Base-by-base conservation (phyloP, 2,888 invertebrate genomes). In the Himalopsyche kuldschensis region DNA sequence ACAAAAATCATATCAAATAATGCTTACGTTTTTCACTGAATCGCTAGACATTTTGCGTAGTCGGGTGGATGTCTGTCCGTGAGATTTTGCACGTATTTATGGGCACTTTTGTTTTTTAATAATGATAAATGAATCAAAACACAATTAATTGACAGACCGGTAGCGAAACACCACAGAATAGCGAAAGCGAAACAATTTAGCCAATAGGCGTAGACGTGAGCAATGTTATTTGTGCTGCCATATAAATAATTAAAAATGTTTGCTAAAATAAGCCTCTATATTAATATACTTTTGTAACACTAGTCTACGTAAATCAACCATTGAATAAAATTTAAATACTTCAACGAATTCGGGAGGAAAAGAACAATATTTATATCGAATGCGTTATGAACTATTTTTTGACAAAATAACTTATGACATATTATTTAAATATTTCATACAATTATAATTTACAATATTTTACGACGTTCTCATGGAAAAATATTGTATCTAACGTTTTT, bases 21-120 rank as follows among this genome's bases (percentile, higher is more conserved):
- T 87, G 90, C 93, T 92, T 91, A 93, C 94, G 87, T 93, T 93
- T 90, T 93, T 91, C 10, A 92, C 89, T 41, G 93, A 92, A 88
- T 94, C 94, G 88, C 90, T 93, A 31, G 93, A 93, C 93, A 93
- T 93, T 87, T 88, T 27, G 30, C 30, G 24, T 6, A 69, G 69
- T 69, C 27, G 30, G 6, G 15, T 4, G 30, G 30, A 69, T 27
- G 11, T 15, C 27, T 15, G 20, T 69, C 30, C 69, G 69, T 11
- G 27, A 69, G 69, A 27, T 69, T 30, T 8, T 11, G 69, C 69
- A 69, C 69, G 69, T 30, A 69, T 69, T 69, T 27, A 15, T 30
- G 69, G 15, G 69, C 69, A 69, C 69, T 69, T 69, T 69, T 69
- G 69, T 69, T 69, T 69, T 69, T 69, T 69, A 30, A 30, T 69